Evolutionary conservation across 2,113 vertebrate species (phyloP).

Genomic region (Polyodon spathula): DNA sequence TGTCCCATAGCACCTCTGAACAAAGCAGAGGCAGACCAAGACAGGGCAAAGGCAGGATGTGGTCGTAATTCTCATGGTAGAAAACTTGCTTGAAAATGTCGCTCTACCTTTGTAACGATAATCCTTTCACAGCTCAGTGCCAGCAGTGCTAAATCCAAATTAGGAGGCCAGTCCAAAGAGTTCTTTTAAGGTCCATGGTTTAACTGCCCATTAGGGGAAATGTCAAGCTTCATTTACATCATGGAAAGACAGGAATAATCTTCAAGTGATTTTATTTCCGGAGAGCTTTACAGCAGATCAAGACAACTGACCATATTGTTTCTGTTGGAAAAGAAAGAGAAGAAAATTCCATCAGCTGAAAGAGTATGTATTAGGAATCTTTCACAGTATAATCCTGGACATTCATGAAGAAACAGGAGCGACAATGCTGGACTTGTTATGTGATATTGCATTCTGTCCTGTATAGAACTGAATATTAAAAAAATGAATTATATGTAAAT

Average conservation of each 20-base stretch:
- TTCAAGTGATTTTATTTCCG: constrained; percentile 25
- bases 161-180: constrained; percentile 54
- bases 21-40: constrained; percentile 91
- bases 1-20: constrained; percentile 77
- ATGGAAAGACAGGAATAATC: constrained; percentile 49
- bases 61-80: constrained; percentile 87
- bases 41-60: constrained; percentile 84
- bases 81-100: constrained; percentile 29
- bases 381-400: too few relatives aligned
- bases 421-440: neutral
- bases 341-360: constrained; percentile 40
- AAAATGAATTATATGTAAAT: too few relatives aligned
- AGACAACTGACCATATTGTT: constrained; percentile 58
- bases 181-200: constrained; percentile 68
- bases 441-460: too few relatives aligned
- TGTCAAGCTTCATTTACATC: constrained; percentile 69
- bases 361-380: neutral
- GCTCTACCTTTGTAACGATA: constrained; percentile 34
- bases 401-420: neutral
- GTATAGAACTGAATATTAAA: too few relatives aligned
- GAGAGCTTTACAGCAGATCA: constrained; percentile 49
- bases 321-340: constrained; percentile 44
- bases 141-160: constrained; percentile 51
- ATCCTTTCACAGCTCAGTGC: constrained; percentile 38
- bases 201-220: constrained; percentile 48